Percentiles rank a stretch among this genome's conserved stretches.
Conservation (phyloP, 2,888 invertebrate genomes). For the Drosophila fulvimacula region DNA sequence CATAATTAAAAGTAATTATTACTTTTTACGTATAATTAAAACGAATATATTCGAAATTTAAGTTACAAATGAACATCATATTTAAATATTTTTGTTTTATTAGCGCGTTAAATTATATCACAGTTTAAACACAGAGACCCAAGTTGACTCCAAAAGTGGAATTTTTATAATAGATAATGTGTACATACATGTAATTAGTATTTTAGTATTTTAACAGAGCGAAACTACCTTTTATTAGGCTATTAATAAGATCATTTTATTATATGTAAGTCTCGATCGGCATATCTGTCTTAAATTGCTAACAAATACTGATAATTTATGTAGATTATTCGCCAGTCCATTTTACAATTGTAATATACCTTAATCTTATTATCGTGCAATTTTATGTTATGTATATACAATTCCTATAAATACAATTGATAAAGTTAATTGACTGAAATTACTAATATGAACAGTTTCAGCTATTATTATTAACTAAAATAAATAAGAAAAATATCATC, state of each 20-base stretch:
- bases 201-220: conserved; percentile 7
- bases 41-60: conserved; percentile 12
- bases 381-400: conserved; percentile 55
- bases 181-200: not conserved
- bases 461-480: conserved; percentile 55
- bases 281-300: conserved; percentile 37
- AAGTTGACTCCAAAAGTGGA: conserved; percentile 39
- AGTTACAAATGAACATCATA: conserved; percentile 1
- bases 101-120: conserved; percentile 43
- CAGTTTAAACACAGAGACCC: conserved; percentile 48
- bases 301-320: conserved; percentile 34
- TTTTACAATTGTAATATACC: conserved; percentile 65
- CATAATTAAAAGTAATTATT: no score
- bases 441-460: conserved; percentile 55
- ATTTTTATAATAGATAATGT: conserved; percentile 5
- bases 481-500: conserved; percentile 49
- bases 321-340: conserved; percentile 67
- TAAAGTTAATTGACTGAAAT: conserved; percentile 53
- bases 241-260: conserved; percentile 35
- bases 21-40: not conserved
- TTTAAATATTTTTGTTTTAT: not conserved
- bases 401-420: conserved; percentile 58
- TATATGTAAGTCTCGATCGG: conserved; percentile 46
- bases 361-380: conserved; percentile 46
- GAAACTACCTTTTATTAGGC: conserved; percentile 32